A percentile compares a stretch with the other conserved stretches of the same genome.
These are phyloP conservation scores for Myathropa florea DNA, from an alignment of 2,888 invertebrate species.

Conservation along the genomic window DNA sequence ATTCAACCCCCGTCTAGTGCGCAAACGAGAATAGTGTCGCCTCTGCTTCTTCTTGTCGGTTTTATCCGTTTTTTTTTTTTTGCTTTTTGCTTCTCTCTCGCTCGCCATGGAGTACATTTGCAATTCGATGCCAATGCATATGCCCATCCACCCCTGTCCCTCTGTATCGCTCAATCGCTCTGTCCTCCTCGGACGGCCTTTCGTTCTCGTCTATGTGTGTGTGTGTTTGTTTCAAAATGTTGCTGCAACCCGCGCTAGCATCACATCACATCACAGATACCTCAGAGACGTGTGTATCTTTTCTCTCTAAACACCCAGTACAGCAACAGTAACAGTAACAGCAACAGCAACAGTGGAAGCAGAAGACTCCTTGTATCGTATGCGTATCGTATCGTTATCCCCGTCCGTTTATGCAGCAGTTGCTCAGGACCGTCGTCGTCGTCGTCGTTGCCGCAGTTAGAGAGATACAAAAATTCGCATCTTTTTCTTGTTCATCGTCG, in stretches of 20 bases:
- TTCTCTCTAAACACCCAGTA: not conserved
- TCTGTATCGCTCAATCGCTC: not conserved
- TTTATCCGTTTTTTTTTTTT: not conserved
- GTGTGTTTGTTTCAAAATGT: slow-evolving; percentile 53
- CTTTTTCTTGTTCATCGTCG: not conserved
- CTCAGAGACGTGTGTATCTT: slow-evolving; percentile 7
- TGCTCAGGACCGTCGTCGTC: not conserved
- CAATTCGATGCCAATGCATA: slow-evolving; percentile 39
- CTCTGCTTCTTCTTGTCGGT: not conserved
- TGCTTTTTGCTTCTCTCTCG: not conserved
- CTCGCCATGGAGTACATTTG: slow-evolving; percentile 41
- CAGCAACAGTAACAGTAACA: not conserved
- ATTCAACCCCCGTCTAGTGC: slow-evolving; percentile 65
- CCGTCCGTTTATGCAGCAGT: not conserved
- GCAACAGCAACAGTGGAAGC: not conserved
- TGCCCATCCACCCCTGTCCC: not conserved
- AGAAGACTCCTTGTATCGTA: slow-evolving; percentile 19
- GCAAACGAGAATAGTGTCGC: slow-evolving; percentile 49
- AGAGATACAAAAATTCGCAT: not conserved
- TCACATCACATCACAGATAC: slow-evolving; percentile 23
- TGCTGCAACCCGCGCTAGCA: slow-evolving; percentile 57
- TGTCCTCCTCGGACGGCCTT: not conserved
- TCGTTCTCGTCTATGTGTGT: not conserved
- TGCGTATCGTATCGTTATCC: slow-evolving; percentile 52
- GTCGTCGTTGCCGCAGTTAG: no score